These are phyloP conservation scores for Sparus aurata DNA, from an alignment of 2,797 vertebrate genomes.

Conservation along the genomic window DNA sequence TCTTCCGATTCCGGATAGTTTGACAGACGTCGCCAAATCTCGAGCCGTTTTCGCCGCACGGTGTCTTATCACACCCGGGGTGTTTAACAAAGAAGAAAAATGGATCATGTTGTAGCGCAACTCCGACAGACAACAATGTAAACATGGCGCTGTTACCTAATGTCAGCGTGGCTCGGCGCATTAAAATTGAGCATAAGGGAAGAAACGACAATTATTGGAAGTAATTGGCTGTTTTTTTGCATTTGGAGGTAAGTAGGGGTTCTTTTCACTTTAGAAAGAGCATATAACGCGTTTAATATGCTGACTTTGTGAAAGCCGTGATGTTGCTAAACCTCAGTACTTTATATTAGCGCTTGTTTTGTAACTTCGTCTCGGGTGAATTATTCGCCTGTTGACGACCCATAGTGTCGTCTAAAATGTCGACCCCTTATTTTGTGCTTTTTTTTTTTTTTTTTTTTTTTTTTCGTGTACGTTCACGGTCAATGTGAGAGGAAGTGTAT, in stretches of 20 bases:
- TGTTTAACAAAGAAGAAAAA: slow-evolving; percentile 18
- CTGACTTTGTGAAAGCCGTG: background rate
- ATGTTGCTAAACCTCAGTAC: background rate
- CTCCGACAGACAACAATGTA: background rate
- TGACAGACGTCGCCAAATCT: background rate
- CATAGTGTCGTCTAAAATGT: background rate
- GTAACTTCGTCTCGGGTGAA: background rate
- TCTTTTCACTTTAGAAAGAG: too few relatives aligned
- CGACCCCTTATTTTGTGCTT: background rate
- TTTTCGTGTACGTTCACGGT: slow-evolving; percentile 15
- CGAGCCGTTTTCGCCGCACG: background rate
- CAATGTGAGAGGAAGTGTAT: slow-evolving; percentile 61
- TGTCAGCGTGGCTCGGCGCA: background rate
- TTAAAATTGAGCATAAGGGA: background rate
- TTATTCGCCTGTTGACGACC: too few relatives aligned
- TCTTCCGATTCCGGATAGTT: fast-evolving
- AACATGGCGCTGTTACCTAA: background rate
- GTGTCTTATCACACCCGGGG: background rate
- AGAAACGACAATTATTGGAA: background rate
- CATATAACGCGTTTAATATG: background rate
- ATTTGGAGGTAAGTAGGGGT: slow-evolving; percentile 37
- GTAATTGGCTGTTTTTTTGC: slow-evolving; percentile 10
- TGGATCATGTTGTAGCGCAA: background rate
- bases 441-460: too few relatives aligned
- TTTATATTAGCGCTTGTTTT: background rate